A percentile compares a stretch with the other conserved stretches of the same genome.
These are phyloP conservation scores for Eupsilia transversa DNA, from an alignment of 2,888 invertebrate species.

Conservation along the genomic window DNA sequence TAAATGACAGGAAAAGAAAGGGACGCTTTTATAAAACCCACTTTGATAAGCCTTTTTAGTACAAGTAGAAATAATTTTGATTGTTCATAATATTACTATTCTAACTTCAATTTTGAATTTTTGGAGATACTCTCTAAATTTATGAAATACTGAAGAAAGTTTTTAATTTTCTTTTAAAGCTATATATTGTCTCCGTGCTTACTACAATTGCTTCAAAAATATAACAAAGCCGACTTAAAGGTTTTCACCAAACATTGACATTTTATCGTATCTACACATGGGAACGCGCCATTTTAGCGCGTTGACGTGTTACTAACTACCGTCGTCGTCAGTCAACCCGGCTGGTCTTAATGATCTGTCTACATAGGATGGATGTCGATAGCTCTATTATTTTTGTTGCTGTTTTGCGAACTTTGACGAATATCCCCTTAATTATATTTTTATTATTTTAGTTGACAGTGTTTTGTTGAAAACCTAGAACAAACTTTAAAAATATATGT, in stretches of 20 bases:
- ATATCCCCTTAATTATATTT: slow-evolving; percentile 49
- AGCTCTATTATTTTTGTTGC: slow-evolving; percentile 68
- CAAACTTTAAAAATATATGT: neutral
- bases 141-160: neutral
- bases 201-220: neutral
- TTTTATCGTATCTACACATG: neutral
- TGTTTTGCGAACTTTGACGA: slow-evolving; percentile 47
- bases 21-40: neutral
- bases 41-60: neutral
- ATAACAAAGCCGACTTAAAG: neutral
- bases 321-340: slow-evolving; percentile 75
- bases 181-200: no score
- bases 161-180: neutral
- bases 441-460: slow-evolving; percentile 6
- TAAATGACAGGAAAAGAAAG: neutral
- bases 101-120: neutral
- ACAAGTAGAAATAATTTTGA: neutral
- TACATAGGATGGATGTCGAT: slow-evolving; percentile 79
- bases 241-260: neutral
- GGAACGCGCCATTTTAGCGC: slow-evolving; percentile 75
- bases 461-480: neutral
- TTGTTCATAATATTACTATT: neutral
- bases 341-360: slow-evolving; percentile 82
- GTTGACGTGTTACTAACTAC: slow-evolving; percentile 71
- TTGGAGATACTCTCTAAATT: neutral